Evolutionary conservation across 2,113 vertebrate species (phyloP).

Genomic region (Jacana jacana): DNA sequence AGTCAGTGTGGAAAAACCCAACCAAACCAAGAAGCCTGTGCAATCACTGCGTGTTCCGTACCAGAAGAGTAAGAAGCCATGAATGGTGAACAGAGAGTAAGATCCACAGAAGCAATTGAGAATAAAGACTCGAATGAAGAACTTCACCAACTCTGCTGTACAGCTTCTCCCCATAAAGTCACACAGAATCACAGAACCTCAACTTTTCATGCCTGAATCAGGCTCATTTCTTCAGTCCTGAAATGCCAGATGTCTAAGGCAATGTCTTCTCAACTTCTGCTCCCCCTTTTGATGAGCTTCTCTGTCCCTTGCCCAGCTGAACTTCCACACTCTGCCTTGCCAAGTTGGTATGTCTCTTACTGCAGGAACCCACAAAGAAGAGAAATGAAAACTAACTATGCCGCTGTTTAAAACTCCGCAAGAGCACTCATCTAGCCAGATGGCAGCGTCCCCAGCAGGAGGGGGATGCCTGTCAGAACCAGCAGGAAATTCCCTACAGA

Average conservation of each 20-base stretch:
- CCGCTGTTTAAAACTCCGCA: neutral
- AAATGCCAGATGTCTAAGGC: neutral
- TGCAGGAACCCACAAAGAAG: neutral
- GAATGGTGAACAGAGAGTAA: neutral
- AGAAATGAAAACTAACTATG: neutral
- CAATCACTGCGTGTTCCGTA: neutral
- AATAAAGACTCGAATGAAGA: neutral
- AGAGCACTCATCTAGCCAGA: neutral
- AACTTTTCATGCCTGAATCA: neutral
- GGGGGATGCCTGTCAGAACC: rapidly evolving
- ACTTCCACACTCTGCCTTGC: neutral
- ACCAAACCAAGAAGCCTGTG: too few relatives aligned
- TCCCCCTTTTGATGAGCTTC: neutral
- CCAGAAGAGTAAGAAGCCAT: neutral
- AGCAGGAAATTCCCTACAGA: neutral
- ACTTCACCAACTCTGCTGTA: neutral
- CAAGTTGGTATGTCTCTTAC: neutral
- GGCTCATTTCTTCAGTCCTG: neutral
- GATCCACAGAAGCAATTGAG: neutral
- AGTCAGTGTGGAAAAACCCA: neutral
- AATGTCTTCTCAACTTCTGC: neutral
- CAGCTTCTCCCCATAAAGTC: neutral
- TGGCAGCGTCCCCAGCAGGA: neutral
- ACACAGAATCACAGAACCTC: neutral
- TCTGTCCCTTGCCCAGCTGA: neutral